Evolutionary conservation across 2,113 vertebrate species (phyloP).

Genomic region (Casuarius casuarius): DNA sequence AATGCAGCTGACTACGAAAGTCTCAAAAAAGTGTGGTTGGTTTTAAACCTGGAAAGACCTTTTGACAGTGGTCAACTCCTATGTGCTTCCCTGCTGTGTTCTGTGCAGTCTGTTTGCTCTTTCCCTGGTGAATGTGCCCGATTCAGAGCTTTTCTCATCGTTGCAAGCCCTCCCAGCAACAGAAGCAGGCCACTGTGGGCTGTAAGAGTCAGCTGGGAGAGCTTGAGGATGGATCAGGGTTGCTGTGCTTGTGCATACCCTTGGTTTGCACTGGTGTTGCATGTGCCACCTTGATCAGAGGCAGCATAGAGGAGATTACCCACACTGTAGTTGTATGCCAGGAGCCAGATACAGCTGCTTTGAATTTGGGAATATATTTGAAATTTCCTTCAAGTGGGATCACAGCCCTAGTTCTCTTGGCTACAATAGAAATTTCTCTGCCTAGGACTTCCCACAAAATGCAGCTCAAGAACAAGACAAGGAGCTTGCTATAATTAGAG

Average conservation of each 20-base stretch:
- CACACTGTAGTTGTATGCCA: not conserved
- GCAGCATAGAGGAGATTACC: not conserved
- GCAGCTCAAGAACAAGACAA: not conserved
- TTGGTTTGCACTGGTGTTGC: too few relatives aligned
- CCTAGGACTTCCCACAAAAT: not conserved
- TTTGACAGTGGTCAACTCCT: too few relatives aligned
- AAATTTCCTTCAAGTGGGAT: not conserved
- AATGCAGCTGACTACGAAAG: not conserved
- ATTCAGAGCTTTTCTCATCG: too few relatives aligned
- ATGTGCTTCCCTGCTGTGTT: too few relatives aligned
- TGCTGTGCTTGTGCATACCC: not conserved
- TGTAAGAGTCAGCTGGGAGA: too few relatives aligned
- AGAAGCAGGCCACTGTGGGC: too few relatives aligned
- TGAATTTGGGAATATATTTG: not conserved
- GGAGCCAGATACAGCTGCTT: not conserved
- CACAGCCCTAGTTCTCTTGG: not conserved
- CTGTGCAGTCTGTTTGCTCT: too few relatives aligned
- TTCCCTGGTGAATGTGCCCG: too few relatives aligned
- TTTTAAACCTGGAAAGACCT: too few relatives aligned
- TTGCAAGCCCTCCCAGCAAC: too few relatives aligned
- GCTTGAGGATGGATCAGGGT: rapidly evolving
- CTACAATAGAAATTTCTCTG: not conserved
- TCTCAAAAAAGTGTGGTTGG: too few relatives aligned
- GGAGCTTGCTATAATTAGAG: too few relatives aligned
- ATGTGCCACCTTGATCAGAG: not conserved